These are phyloP conservation scores for Melospiza georgiana DNA, from an alignment of 2,113 vertebrate species.

Conservation along the genomic window DNA sequence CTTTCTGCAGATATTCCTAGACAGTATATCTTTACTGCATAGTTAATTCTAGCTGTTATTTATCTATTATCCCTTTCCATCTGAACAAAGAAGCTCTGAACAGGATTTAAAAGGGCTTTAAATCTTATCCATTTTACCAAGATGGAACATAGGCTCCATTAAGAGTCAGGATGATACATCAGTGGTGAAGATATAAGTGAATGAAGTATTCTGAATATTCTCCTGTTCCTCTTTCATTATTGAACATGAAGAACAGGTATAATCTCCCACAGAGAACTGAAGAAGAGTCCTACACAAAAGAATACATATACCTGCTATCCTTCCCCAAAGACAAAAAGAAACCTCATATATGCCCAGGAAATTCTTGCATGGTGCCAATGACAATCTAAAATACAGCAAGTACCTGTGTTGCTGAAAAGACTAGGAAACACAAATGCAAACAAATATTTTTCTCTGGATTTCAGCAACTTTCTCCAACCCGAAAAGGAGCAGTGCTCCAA, in stretches of 20 bases:
- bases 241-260: background rate
- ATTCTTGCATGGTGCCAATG: background rate
- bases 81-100: background rate
- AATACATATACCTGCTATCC: background rate
- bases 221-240: background rate
- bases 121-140: background rate
- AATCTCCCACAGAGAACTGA: background rate
- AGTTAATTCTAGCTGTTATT: background rate
- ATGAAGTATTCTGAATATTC: background rate
- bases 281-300: background rate
- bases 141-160: background rate
- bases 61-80: background rate
- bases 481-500: background rate
- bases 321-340: background rate
- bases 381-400: background rate
- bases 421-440: background rate
- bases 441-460: background rate
- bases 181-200: background rate
- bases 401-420: background rate
- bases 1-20: background rate
- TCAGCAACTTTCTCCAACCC: background rate
- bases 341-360: background rate
- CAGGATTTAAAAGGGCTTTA: background rate
- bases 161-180: background rate
- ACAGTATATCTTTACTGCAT: background rate